phyloP scores from a whole-genome alignment of 2,113 vertebrate species.

The Poeciliopsis prolifica region DNA sequence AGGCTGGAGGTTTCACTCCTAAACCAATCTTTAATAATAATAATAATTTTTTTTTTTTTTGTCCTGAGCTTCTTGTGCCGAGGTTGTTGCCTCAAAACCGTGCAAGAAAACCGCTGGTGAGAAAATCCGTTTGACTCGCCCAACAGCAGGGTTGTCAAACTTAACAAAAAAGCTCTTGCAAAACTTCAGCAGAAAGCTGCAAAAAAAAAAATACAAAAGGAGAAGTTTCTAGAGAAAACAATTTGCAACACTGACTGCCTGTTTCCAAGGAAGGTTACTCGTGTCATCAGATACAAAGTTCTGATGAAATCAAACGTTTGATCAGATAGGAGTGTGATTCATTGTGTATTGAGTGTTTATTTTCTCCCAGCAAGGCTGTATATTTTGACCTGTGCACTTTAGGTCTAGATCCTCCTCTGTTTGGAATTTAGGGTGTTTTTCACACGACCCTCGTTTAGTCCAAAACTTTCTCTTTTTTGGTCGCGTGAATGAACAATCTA shows the following conservation, averaged over 20 bases:
- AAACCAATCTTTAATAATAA: too few relatives aligned
- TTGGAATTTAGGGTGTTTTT: slow-evolving; percentile 13
- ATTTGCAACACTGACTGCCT: not conserved
- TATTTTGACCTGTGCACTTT: not conserved
- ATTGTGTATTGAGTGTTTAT: not conserved
- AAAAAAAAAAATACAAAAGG: not conserved
- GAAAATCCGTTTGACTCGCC: too few relatives aligned
- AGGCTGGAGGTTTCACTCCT: too few relatives aligned
- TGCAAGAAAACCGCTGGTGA: too few relatives aligned
- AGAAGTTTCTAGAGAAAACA: not conserved
- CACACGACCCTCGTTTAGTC: too few relatives aligned
- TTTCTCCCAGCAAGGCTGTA: not conserved
- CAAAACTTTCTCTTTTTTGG: too few relatives aligned
- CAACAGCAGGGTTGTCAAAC: too few relatives aligned
- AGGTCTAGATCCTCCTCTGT: slow-evolving; percentile 23
- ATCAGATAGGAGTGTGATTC: not conserved
- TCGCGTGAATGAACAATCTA: too few relatives aligned
- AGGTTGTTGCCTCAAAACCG: too few relatives aligned
- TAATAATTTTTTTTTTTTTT: too few relatives aligned
- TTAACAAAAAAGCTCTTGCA: not conserved
- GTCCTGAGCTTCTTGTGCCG: too few relatives aligned
- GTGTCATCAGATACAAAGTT: not conserved
- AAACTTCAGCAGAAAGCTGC: not conserved
- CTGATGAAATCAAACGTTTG: not conserved
- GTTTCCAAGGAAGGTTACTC: not conserved